Base-by-base conservation (phyloP, 2,888 invertebrate genomes). In the Synergus gifuensis region DNA sequence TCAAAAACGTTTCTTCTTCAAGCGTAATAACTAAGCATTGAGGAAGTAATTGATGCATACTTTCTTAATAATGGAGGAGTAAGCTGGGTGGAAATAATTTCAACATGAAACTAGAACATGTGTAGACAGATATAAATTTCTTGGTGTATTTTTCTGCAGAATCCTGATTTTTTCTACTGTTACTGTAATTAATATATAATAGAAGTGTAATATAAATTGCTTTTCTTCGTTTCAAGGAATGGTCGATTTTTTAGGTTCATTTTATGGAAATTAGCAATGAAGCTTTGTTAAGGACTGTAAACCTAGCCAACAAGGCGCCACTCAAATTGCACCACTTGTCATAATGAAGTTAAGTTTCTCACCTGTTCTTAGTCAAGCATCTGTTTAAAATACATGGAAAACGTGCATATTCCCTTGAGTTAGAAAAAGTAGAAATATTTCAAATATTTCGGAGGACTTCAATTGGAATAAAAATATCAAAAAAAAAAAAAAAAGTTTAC, bases 31-130 rank as follows among this genome's bases (percentile, higher is more conserved):
- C n/a, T 54, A 54, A 16, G n/a, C 16, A 54, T 54, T 54, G 16
- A 54, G 54, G 54, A 54, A 54, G 54, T n/a, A 54, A 4, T n/a
- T n/a, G 54, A 54, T 54, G 54, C 54, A n/a, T 54, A 54, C n/a
- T 54, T 54, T 54, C n/a, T 54, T 54, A 54, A 54, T 54, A 54
- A 54, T 8, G 54, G n/a, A 54, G 54, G 54, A 54, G n/a, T n/a
- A 7, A 54, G 54, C 5, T 14, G 14, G 1, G 0, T 54, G 54
- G n/a, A 54, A n/a, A 54, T 54, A n/a, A 54, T 54, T 54, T n/a
- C n/a, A n/a, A 54, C n/a, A 54, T n/a, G 54, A 54, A 54, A 54
- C 54, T 54, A n/a, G n/a, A 54, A 54, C 54, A 54, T n/a, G 8
- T 54, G n/a, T 54, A 54, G 2, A 49, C n/a, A 54, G n/a, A 54